Percentiles rank a stretch among this genome's conserved stretches.
Conservation (phyloP, 2,113 vertebrate genomes). For the Microtus richardsoni region DNA sequence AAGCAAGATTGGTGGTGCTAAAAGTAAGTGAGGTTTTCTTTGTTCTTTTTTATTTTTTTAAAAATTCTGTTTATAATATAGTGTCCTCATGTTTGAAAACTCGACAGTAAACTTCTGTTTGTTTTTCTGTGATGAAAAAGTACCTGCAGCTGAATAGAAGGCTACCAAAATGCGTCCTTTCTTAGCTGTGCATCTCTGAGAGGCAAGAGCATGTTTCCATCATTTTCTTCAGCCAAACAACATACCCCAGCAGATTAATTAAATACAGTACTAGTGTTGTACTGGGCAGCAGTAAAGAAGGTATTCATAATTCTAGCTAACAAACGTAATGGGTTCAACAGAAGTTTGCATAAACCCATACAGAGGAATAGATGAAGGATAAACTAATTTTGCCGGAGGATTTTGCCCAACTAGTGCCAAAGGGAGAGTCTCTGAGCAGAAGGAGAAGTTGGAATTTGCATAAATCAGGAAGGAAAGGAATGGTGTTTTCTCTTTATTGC, state of each 20-base stretch:
- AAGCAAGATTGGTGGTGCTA: not conserved
- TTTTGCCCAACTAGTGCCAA: not conserved
- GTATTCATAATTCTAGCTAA: not conserved
- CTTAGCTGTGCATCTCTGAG: not conserved
- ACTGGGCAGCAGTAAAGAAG: not conserved
- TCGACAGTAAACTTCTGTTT: not conserved
- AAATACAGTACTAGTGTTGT: not conserved
- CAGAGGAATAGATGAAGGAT: not conserved
- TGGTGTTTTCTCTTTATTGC: not conserved
- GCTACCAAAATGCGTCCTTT: constrained; percentile 10
- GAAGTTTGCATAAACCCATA: not conserved
- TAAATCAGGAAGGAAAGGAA: not conserved
- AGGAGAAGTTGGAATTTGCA: not conserved
- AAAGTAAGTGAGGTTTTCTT: constrained; percentile 1
- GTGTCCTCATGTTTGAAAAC: not conserved
- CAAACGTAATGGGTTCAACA: not conserved
- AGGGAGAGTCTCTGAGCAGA: not conserved
- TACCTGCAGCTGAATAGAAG: not conserved
- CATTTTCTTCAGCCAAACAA: not conserved
- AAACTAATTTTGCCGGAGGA: not conserved
- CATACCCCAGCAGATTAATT: not conserved
- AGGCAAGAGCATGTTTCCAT: not conserved
- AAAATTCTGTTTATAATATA: not conserved
- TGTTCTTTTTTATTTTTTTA: not conserved
- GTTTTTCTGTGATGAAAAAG: constrained; percentile 7